A percentile compares a stretch with the other conserved stretches of the same genome.
phyloP scores from a whole-genome alignment of 2,888 invertebrate genomes.

The Sinotaia quadrata region DNA sequence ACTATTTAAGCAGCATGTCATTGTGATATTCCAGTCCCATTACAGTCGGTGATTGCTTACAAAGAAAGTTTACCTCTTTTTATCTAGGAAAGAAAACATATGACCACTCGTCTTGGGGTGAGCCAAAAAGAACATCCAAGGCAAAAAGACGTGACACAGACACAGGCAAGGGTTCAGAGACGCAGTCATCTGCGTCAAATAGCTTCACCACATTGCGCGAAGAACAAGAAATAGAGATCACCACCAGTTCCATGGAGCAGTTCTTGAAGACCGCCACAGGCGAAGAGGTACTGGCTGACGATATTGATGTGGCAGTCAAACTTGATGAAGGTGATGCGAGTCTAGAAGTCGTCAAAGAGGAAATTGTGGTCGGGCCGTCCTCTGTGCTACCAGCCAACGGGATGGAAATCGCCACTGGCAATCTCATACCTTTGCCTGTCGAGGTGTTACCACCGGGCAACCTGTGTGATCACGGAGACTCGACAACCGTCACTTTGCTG shows the following conservation, averaged over 20 bases:
- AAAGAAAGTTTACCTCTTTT: too few relatives aligned
- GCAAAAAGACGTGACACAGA: too few relatives aligned
- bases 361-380: slow-evolving; percentile 5
- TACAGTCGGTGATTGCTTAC: too few relatives aligned
- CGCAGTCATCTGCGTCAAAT: not conserved
- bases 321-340: not conserved
- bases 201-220: not conserved
- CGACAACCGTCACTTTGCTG: slow-evolving; percentile 12
- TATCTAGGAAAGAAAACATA: not conserved
- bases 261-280: slow-evolving; percentile 20
- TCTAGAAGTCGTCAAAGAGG: not conserved
- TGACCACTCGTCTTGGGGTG: not conserved
- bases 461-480: too few relatives aligned
- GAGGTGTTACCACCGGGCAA: too few relatives aligned
- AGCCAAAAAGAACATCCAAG: slow-evolving; percentile 13
- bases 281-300: not conserved
- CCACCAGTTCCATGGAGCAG: slow-evolving; percentile 24
- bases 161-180: not conserved
- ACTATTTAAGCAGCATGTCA: too few relatives aligned
- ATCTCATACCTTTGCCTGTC: slow-evolving; percentile 4
- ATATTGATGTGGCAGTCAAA: not conserved
- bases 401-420: not conserved
- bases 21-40: too few relatives aligned
- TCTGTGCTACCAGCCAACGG: slow-evolving; percentile 7
- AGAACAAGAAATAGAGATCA: slow-evolving; percentile 14